Evolutionary conservation across 2,797 vertebrate genomes (phyloP).

Genomic region (Phylloscopus collybita): DNA sequence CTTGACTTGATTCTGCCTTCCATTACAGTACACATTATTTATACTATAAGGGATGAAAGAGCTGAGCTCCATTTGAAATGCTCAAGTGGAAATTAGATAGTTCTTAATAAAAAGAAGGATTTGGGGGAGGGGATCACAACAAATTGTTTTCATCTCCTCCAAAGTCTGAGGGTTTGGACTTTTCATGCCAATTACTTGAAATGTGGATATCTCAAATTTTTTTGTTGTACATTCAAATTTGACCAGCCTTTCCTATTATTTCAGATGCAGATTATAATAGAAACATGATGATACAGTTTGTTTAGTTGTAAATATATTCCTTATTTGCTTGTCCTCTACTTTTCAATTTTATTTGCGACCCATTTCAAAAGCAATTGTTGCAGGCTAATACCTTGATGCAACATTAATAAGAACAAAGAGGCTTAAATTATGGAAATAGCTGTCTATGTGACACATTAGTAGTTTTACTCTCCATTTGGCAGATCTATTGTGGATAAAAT

Average conservation of each 20-base stretch:
- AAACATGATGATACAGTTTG: not conserved
- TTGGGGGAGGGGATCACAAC: not conserved
- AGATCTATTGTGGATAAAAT: slow-evolving; percentile 56
- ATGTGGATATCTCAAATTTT: not conserved
- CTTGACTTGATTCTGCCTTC: slow-evolving; percentile 32
- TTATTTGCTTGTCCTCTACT: not conserved
- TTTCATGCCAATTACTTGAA: slow-evolving; percentile 10
- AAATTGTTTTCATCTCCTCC: not conserved
- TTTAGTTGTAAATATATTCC: not conserved
- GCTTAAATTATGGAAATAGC: slow-evolving; percentile 51
- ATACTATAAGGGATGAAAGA: slow-evolving; percentile 12
- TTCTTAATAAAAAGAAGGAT: not conserved
- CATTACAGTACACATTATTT: not conserved
- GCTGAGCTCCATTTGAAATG: slow-evolving; percentile 16
- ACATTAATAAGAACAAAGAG: slow-evolving; percentile 72
- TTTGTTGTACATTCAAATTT: not conserved
- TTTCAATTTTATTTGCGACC: not conserved
- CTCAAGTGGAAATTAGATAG: slow-evolving; percentile 32
- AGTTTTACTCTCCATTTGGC: slow-evolving; percentile 72
- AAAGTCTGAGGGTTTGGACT: not conserved
- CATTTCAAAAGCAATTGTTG: not conserved
- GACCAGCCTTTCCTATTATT: not conserved
- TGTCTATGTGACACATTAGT: slow-evolving; percentile 49
- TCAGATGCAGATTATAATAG: not conserved
- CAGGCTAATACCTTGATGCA: slow-evolving; percentile 36